Evolutionary conservation across 2,797 vertebrate species (phyloP).

Genomic region (Danio tinwini): DNA sequence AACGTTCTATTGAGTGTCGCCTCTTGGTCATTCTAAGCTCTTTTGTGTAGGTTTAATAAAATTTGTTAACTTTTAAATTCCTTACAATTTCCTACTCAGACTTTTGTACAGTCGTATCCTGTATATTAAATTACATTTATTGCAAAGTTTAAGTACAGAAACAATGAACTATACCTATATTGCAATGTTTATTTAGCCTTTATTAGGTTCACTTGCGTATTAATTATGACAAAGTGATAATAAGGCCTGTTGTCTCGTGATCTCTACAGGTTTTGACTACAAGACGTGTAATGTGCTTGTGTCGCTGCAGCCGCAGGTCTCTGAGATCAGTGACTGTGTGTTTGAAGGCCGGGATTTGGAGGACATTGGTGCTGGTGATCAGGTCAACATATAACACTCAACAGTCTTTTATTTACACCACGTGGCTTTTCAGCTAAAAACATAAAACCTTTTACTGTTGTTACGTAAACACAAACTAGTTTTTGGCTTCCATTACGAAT

Average conservation of each 20-base stretch:
- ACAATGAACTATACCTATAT: background rate
- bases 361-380: constrained; percentile 81
- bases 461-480: background rate
- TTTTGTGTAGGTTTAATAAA: no score
- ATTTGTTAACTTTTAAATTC: no score
- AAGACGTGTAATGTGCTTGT: constrained; percentile 80
- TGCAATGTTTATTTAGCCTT: background rate
- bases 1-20: no score
- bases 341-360: constrained; percentile 75
- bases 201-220: background rate
- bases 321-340: constrained; percentile 77
- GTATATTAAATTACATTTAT: no score
- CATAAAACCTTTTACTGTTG: no score
- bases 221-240: background rate
- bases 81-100: no score
- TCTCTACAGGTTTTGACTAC: constrained; percentile 77
- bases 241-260: background rate
- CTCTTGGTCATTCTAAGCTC: no score
- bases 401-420: background rate
- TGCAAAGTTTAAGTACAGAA: no score
- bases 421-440: no score
- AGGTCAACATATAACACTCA: constrained; percentile 63
- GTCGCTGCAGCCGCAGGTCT: constrained; percentile 77
- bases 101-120: no score
- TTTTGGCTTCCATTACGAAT: background rate